Conservation (phyloP, 2,113 vertebrate species). For the Salminus brasiliensis region DNA sequence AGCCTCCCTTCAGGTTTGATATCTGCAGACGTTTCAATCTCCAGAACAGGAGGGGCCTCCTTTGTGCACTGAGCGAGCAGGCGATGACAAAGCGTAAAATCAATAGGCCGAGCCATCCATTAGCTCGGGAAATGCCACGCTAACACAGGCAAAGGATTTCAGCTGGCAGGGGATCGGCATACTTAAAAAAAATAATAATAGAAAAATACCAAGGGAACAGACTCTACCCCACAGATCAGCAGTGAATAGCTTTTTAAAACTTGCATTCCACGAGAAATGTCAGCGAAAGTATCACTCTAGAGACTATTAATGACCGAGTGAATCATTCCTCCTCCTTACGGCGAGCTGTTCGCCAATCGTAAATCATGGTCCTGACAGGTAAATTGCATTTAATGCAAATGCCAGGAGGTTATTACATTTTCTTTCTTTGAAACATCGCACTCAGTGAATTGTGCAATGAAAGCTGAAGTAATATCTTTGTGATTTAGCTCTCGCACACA, state of each 20-base stretch:
- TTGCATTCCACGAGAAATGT: background rate
- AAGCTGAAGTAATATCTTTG: background rate
- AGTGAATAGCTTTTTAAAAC: background rate
- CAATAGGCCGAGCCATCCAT: constrained; percentile 32
- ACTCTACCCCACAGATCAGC: background rate
- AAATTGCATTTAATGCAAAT: background rate
- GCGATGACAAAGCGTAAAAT: constrained; percentile 31
- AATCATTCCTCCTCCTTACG: background rate
- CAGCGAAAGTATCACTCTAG: background rate
- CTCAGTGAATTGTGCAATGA: background rate
- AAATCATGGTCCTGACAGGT: background rate
- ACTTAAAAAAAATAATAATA: background rate
- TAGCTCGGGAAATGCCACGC: constrained; percentile 36
- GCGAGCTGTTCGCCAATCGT: background rate
- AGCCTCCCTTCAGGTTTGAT: constrained; percentile 24
- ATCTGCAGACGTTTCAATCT: constrained; percentile 15
- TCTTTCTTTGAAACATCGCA: background rate
- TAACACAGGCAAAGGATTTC: constrained; percentile 24
- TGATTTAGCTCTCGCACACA: background rate
- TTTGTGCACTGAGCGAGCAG: constrained; percentile 21
- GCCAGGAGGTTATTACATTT: background rate
- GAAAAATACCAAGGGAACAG: background rate
- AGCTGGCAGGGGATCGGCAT: constrained; percentile 7
- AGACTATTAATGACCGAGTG: background rate
- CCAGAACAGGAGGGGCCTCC: constrained; percentile 20